Percentiles rank a stretch among this genome's conserved stretches.
These are phyloP conservation scores for Hartigia nigra DNA, from an alignment of 2,888 invertebrate species.

Conservation along the genomic window DNA sequence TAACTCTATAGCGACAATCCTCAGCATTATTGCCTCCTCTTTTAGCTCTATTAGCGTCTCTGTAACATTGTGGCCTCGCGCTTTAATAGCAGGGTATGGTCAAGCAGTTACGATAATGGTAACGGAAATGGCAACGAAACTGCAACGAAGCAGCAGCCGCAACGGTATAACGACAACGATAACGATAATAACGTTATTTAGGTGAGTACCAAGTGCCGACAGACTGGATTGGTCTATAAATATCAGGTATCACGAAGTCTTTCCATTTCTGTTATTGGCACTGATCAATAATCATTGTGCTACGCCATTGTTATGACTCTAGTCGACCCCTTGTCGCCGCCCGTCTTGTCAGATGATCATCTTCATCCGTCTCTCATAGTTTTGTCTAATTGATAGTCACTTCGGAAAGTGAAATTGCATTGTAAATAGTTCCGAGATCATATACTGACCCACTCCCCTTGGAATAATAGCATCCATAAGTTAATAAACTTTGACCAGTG, in stretches of 20 bases:
- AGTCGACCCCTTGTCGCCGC: background rate
- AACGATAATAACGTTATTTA: conserved; percentile 34
- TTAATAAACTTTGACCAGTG: background rate
- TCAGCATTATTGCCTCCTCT: conserved; percentile 37
- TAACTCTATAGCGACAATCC: conserved; percentile 59
- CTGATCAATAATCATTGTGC: background rate
- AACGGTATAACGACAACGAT: conserved; percentile 16
- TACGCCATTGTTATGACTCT: background rate
- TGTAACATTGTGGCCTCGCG: background rate
- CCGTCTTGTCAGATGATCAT: background rate
- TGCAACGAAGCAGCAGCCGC: background rate
- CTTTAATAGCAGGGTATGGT: background rate
- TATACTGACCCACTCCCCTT: background rate
- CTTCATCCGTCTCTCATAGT: background rate
- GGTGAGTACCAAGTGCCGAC: conserved; percentile 9
- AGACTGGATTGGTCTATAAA: background rate
- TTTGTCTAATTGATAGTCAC: background rate
- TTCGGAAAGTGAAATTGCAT: background rate
- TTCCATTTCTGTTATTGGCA: background rate
- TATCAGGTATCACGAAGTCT: background rate
- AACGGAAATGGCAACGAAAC: background rate
- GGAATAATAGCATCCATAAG: background rate
- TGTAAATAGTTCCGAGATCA: background rate
- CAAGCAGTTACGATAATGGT: background rate
- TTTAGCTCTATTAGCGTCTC: background rate